These are phyloP conservation scores for Poeciliopsis retropinna DNA, from an alignment of 2,113 vertebrate species.

Conservation along the genomic window DNA sequence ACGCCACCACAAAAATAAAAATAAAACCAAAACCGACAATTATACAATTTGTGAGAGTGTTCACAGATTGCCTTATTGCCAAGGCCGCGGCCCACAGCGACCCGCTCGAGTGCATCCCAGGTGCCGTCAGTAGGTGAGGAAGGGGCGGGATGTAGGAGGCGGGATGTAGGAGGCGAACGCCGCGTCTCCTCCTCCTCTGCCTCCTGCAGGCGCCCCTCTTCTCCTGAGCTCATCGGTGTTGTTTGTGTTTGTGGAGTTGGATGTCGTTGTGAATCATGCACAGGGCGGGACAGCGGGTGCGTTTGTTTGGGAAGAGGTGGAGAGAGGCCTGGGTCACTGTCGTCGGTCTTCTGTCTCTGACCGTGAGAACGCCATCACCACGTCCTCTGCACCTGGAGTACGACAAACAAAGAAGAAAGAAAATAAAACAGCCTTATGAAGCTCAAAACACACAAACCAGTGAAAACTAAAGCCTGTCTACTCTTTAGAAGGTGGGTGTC, in stretches of 20 bases:
- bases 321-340: constrained; percentile 85
- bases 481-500: too few relatives aligned
- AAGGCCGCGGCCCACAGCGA: constrained; percentile 54
- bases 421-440: neutral
- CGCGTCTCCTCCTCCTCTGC: constrained; percentile 42
- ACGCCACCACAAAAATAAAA: constrained; percentile 1
- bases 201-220: constrained; percentile 30
- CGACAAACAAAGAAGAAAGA: neutral
- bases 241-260: constrained; percentile 58
- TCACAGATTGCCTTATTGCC: constrained; percentile 56
- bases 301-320: neutral
- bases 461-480: too few relatives aligned
- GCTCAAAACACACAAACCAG: too few relatives aligned
- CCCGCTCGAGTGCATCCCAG: constrained; percentile 55
- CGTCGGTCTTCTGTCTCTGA: constrained; percentile 96
- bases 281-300: constrained; percentile 16
- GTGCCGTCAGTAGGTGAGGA: constrained; percentile 62
- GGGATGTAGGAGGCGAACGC: constrained; percentile 48
- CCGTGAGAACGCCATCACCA: constrained; percentile 98
- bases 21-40: constrained; percentile 8
- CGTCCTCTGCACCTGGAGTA: constrained; percentile 92
- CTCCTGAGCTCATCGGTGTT: constrained; percentile 73
- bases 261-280: constrained; percentile 49
- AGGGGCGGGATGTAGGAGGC: constrained; percentile 39
- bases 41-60: constrained; percentile 62